phyloP scores from a whole-genome alignment of 2,797 vertebrate species.

The Podarcis lilfordi region DNA sequence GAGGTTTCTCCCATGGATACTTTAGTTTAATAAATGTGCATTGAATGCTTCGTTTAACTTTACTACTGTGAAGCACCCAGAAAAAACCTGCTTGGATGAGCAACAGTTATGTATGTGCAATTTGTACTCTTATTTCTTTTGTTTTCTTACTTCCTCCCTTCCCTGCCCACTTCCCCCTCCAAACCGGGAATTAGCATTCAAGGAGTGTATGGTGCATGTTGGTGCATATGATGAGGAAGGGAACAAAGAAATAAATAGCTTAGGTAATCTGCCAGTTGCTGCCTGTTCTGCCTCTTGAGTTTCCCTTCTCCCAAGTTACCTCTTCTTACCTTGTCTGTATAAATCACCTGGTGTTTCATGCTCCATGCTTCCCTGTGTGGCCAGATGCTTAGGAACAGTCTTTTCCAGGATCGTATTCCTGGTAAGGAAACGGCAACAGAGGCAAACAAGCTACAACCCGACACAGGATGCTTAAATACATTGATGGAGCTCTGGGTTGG shows the following conservation, averaged over 20 bases:
- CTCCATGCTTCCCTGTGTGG: not conserved
- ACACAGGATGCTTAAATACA: not conserved
- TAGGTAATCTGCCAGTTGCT: not conserved
- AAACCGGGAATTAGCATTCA: slow-evolving; percentile 3
- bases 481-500: not conserved
- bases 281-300: not conserved
- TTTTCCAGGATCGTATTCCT: not conserved
- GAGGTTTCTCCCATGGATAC: slow-evolving; percentile 63
- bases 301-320: not conserved
- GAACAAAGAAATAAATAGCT: not conserved
- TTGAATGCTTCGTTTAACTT: slow-evolving; percentile 74
- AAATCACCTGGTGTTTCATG: not conserved
- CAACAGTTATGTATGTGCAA: slow-evolving; percentile 62
- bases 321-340: not conserved
- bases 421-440: not conserved
- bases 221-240: not conserved
- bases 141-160: not conserved
- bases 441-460: not conserved
- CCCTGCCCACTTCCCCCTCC: not conserved
- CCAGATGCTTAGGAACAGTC: not conserved
- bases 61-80: slow-evolving; percentile 66
- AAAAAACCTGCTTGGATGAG: slow-evolving; percentile 67
- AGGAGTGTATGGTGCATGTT: not conserved
- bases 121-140: slow-evolving; percentile 42
- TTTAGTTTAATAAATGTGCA: slow-evolving; percentile 75